Base-by-base conservation (phyloP, 2,888 invertebrate genomes). In the Vanessa cardui region DNA sequence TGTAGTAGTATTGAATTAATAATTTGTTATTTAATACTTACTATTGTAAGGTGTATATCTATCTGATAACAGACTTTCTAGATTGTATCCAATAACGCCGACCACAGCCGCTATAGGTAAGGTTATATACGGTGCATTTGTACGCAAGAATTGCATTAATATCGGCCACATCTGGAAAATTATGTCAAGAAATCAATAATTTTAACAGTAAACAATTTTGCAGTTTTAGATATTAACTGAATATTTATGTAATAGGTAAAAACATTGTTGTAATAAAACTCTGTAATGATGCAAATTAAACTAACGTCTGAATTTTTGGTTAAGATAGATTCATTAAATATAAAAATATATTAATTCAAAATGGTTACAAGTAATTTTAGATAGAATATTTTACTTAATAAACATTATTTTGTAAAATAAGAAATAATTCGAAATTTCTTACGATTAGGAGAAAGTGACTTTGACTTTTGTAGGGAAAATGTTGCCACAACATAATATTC, bases 31-130 rank as follows among this genome's bases (percentile, higher is more conserved):
- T 26, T 1, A 26, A 65, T 78, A 91, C 94, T 94, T 84, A 96
- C 96, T 94, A 73, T 89, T 95, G 76, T 94, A 96, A 0, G 96
- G 96, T 15, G 96, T 97, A 79, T 96, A 95, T 92, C 93, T 95
- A 81, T 95, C 95, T 0, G 96, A 96, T 7, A 97, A 60, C 69
- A 94, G 83, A 64, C 92, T 94, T 90, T 98, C 98, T 72, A 98
- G 75, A 78, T 98, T 96, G 84, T 98, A 98, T 33, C 99, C 99
- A 77, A 98, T 89, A 64, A 96, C 93, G 6, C 98, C 98, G 33
- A 98, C 93, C 0, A 97, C 88, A 0, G 94, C 96, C 0, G 98
- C 98, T 72, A 97, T 93, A 0, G 98, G 98, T 52, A 98, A 86
- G 0, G 97, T 97, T 46, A 98, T 88, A 73, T 95, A 96, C 0